phyloP scores from a whole-genome alignment of 1,140 invertebrate species.

The Drosophila busckii region DNA sequence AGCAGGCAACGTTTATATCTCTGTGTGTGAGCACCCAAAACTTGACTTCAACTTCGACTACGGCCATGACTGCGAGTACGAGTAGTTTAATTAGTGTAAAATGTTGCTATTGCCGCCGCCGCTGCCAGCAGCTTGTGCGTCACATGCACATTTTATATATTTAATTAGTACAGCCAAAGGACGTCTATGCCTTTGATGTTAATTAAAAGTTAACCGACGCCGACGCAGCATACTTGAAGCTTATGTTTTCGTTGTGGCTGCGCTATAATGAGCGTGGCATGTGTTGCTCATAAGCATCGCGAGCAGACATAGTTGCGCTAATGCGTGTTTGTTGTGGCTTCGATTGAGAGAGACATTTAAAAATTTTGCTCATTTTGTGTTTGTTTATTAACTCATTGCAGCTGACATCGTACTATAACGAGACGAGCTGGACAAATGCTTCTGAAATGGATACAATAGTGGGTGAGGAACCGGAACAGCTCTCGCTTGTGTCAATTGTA shows the following conservation, averaged over 20 bases:
- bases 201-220: slow-evolving; percentile 29
- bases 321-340: not conserved
- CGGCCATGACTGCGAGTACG: slow-evolving; percentile 2
- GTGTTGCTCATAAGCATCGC: no score
- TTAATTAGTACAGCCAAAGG: slow-evolving; percentile 37
- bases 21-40: no score
- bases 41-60: no score
- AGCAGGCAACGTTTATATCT: no score
- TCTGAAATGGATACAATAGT: slow-evolving; percentile 81
- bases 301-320: no score
- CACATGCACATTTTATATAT: slow-evolving; percentile 34
- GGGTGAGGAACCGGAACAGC: slow-evolving; percentile 84
- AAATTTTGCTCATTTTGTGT: not conserved
- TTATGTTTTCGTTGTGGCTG: slow-evolving; percentile 13
- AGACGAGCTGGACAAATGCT: slow-evolving; percentile 77
- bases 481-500: slow-evolving; percentile 85
- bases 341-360: not conserved
- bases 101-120: slow-evolving; percentile 15
- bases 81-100: slow-evolving; percentile 35
- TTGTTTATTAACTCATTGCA: slow-evolving; percentile 42
- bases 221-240: not conserved
- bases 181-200: slow-evolving; percentile 39
- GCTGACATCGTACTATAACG: slow-evolving; percentile 77
- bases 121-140: slow-evolving; percentile 8
- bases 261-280: no score